These are phyloP conservation scores for Anguilla obscura DNA, from an alignment of 2,797 vertebrate species.

Conservation along the genomic window DNA sequence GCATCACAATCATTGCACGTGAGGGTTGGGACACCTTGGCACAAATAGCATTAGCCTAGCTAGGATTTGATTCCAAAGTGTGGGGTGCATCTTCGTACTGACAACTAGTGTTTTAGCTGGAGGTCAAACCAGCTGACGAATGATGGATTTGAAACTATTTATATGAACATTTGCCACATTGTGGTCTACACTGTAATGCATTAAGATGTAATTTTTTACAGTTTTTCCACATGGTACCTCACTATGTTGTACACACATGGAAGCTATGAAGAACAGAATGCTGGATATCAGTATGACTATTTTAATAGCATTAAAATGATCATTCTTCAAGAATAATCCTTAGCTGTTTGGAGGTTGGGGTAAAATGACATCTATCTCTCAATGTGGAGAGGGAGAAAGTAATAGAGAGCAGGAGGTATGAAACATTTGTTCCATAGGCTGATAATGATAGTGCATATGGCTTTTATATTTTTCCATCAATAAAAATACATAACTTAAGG, in stretches of 20 bases:
- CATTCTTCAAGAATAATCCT: neutral
- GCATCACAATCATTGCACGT: no score
- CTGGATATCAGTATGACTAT: neutral
- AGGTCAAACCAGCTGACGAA: no score
- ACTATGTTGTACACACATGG: neutral
- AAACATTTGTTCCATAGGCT: conserved; percentile 37
- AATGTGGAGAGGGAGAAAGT: neutral
- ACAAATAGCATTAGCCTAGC: no score
- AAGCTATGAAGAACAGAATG: neutral
- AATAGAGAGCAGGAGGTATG: neutral
- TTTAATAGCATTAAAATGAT: neutral
- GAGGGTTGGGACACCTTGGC: no score
- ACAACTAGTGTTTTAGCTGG: no score
- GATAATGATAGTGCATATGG: conserved; percentile 30
- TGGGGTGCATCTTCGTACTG: no score
- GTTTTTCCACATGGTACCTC: neutral
- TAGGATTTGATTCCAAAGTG: no score
- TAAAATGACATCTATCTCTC: neutral
- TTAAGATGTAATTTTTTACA: neutral
- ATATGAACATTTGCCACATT: neutral
- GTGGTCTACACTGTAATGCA: neutral
- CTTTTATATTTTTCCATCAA: conserved; percentile 34
- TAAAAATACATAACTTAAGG: neutral
- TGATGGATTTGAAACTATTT: no score
- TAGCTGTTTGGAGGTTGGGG: neutral